These are phyloP conservation scores for Gila orcuttii DNA, from an alignment of 2,113 vertebrate genomes.

Conservation along the genomic window DNA sequence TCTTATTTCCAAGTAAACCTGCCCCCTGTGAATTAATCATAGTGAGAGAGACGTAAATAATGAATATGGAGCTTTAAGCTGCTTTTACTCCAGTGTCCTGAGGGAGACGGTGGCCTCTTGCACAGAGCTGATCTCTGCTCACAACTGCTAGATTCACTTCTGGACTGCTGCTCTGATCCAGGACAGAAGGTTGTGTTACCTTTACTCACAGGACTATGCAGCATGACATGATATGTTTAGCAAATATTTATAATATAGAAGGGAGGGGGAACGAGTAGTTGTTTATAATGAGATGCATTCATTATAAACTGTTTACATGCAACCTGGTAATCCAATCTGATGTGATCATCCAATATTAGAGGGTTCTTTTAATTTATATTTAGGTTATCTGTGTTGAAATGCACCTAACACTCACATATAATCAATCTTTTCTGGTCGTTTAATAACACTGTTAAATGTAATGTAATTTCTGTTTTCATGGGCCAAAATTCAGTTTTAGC, in stretches of 20 bases:
- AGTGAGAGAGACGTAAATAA: slow-evolving; percentile 71
- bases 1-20: slow-evolving; percentile 51
- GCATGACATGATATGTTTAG: background rate
- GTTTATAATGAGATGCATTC: background rate
- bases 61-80: slow-evolving; percentile 60
- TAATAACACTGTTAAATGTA: background rate
- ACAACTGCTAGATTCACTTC: slow-evolving; percentile 27
- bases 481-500: background rate
- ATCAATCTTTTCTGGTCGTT: background rate
- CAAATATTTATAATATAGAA: background rate
- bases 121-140: slow-evolving; percentile 6
- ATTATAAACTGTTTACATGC: background rate
- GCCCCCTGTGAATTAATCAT: slow-evolving; percentile 71
- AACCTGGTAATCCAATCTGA: background rate
- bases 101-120: slow-evolving; percentile 31
- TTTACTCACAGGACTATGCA: background rate
- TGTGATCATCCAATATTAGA: background rate
- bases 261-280: background rate
- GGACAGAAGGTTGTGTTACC: background rate
- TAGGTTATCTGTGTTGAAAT: background rate
- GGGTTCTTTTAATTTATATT: background rate
- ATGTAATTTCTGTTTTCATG: background rate
- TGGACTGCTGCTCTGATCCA: background rate
- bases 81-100: slow-evolving; percentile 39
- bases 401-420: background rate